Evolutionary conservation across 2,113 vertebrate species (phyloP), one percentile per base, ranked within the genome.

Genomic region (Scolopax mira): DNA sequence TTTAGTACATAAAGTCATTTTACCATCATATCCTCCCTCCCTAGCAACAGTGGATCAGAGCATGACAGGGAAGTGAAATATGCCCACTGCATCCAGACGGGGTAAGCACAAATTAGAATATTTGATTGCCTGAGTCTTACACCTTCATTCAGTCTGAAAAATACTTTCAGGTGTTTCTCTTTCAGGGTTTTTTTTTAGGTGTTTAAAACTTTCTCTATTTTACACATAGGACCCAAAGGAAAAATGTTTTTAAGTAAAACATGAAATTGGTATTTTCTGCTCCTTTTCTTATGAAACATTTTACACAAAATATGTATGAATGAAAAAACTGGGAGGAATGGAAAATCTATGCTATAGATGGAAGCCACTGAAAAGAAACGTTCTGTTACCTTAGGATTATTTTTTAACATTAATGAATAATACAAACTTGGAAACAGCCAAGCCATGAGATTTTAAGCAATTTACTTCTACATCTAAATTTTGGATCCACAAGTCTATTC

Each of bases 1-100:
- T 95, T 97, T 95, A 94, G 72, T 87, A 74, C 85, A 62, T 82
- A 90, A 94, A 93, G 42, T 90, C 24, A 61, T 92, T 96, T 96
- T 95, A 60, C 41, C 21, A 57, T 64, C 9, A 1, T 77, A 93
- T 89, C 39, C 30, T 84, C 79, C 83, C 62, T 89, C 48, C 88
- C 51, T 93, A 81, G 81, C 81, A 92, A 91, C 88, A 58, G 82
- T 79, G 82, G 85, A 79, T 88, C 66, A 61, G n/a, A 91, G 37
- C 79, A 89, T 78, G 55, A 88, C 81, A 89, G 39, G 31, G 65
- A 96, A 89, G 69, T 90, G 52, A 96, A 94, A 95, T 91, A 84
- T 72, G 57, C 33, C 72, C 75, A 48, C 24, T 74, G 21, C 73
- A 84, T 86, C 27, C 33, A 88, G 79, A 67, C 35, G 88, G 18